Percentiles rank a stretch among this genome's conserved stretches.
phyloP scores from a whole-genome alignment of 1,140 invertebrate species.

The Neodiprion fabricii region DNA sequence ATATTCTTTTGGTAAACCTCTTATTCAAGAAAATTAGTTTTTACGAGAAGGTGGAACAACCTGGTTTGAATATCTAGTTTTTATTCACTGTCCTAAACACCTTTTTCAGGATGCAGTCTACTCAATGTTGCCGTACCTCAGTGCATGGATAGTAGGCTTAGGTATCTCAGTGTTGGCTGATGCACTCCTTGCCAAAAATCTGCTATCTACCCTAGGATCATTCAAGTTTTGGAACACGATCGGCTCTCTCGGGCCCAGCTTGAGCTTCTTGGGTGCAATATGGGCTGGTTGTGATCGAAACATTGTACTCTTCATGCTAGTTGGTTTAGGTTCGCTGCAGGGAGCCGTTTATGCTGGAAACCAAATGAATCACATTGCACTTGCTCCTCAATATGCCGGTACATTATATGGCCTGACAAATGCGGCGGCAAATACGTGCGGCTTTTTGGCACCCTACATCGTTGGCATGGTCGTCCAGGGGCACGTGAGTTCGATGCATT shows the following conservation, averaged over 20 bases:
- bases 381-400: slow-evolving; percentile 85
- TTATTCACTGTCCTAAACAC: too few relatives aligned
- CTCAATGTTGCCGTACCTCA: slow-evolving; percentile 56
- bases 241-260: slow-evolving; percentile 73
- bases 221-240: slow-evolving; percentile 81
- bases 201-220: slow-evolving; percentile 70
- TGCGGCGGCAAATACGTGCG: slow-evolving; percentile 84
- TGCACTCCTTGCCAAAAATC: slow-evolving; percentile 68
- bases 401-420: slow-evolving; percentile 91
- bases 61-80: too few relatives aligned
- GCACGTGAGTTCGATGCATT: slow-evolving; percentile 60
- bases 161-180: slow-evolving; percentile 75
- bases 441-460: slow-evolving; percentile 84
- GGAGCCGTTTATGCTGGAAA: slow-evolving; percentile 81
- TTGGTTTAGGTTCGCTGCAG: slow-evolving; percentile 73
- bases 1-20: too few relatives aligned
- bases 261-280: slow-evolving; percentile 77
- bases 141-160: slow-evolving; percentile 73
- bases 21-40: too few relatives aligned
- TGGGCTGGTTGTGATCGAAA: slow-evolving; percentile 78
- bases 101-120: slow-evolving; percentile 45
- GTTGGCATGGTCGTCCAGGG: slow-evolving; percentile 76
- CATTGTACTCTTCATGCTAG: slow-evolving; percentile 74
- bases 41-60: too few relatives aligned
- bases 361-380: slow-evolving; percentile 87